Base-by-base conservation (phyloP, 2,797 vertebrate genomes). In the Scyliorhinus canicula region DNA sequence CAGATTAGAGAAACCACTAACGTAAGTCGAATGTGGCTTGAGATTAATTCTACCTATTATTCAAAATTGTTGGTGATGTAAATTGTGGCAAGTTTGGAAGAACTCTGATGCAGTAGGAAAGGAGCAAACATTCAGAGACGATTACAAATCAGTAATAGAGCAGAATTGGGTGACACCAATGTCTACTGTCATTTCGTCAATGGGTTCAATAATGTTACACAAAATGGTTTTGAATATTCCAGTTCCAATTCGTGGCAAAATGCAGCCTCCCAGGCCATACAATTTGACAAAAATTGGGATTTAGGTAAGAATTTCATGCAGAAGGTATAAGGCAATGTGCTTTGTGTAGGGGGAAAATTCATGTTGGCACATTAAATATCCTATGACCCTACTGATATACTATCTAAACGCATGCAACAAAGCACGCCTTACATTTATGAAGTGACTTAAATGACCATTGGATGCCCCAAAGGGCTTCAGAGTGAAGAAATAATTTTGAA, bases 1-100 rank as follows among this genome's bases (percentile, higher is more conserved):
- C 96, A 98, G 98, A 95, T 97, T 99, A 96, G 98, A 99, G 97
- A 99, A 99, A 96, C 97, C 98, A 50, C 97, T 99, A 95, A 98
- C 96, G 99, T 99, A 97, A 98, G 98, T 98, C 3, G 14, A 71
- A 69, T 1, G 28, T 71, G 12, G 11, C 24, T 93, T 52, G 65
- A 52, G 31, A 74, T 52, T 35, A 74, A 94, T 94, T 69, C 50
- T 21, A 31, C 28, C 28, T 69, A 65, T n/a, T 74, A 52, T 19
- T 69, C 67, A 71, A 69, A 94, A 74, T 52, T 52, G 11, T 44
- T 93, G 40, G 24, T 67, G 90, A 11, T 24, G 11, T 63, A 65
- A 14, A 14, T 16, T 69, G 52, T 93, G 44, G 28, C 60, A 47
- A 12, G 44, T 93, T 69, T 50, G 67, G 26, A 93, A 52, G 47